A percentile compares a stretch with the other conserved stretches of the same genome.
These are phyloP conservation scores for Huso huso DNA, from an alignment of 2,797 vertebrate genomes.

Conservation along the genomic window DNA sequence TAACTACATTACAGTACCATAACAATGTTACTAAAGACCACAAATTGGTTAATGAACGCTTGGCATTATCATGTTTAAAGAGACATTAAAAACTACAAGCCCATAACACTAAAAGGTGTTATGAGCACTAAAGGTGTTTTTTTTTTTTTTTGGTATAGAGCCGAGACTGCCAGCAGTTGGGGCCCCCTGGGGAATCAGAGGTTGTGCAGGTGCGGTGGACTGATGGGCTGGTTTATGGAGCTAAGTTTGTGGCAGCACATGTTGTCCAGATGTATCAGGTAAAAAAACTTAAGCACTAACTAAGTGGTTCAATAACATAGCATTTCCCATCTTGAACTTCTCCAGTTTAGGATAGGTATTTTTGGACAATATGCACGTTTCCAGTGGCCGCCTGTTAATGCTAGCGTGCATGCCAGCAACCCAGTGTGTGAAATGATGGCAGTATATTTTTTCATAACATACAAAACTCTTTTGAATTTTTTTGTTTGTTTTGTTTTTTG, in stretches of 20 bases:
- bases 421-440: not conserved
- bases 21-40: too few species aligned
- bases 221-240: conserved; percentile 89
- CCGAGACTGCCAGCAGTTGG: conserved; percentile 77
- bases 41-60: too few species aligned
- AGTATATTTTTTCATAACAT: too few species aligned
- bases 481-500: conserved; percentile 11
- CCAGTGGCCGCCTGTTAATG: not conserved
- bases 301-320: too few species aligned
- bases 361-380: not conserved
- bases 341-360: not conserved
- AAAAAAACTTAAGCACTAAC: conserved; percentile 20
- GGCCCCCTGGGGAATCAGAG: conserved; percentile 76
- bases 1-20: too few species aligned
- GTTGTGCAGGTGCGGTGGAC: conserved; percentile 89
- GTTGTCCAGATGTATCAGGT: conserved; percentile 95
- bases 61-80: too few species aligned
- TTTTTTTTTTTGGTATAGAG: conserved; percentile 51
- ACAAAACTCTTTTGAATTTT: not conserved
- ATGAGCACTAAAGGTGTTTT: too few species aligned
- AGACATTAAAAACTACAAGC: too few species aligned
- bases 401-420: not conserved
- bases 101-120: too few species aligned
- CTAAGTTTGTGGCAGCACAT: conserved; percentile 84
- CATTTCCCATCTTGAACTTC: not conserved